Base-by-base conservation (phyloP, 1,140 invertebrate genomes). In the Pseudomyrmex cubaensis region DNA sequence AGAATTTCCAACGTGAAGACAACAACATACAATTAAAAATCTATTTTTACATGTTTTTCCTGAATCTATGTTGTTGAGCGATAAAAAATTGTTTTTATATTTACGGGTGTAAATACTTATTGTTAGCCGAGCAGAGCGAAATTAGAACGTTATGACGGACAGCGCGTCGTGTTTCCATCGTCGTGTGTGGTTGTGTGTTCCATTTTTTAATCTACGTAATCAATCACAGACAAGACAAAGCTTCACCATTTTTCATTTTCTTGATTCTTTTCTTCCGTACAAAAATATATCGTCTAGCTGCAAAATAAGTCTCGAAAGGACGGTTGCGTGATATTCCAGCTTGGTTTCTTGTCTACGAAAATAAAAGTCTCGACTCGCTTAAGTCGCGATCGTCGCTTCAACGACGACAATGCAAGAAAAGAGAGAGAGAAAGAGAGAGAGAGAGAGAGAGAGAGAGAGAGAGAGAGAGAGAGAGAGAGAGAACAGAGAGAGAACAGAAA, bases 271-370 rank as follows among this genome's bases (percentile, higher is more conserved):
- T 12, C 15, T 20, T 44, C 8, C 57, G 10, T 17, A n/a, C 15
- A 22, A 78, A 64, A 35, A 35, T 35, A 35, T 59, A 70, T 22
- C 15, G 13, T 22, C 9, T 13, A 69, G 25, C 17, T 44, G 50
- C 54, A 13, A 20, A 48, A 83, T 20, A 44, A 82, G 61, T 72
- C 73, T 78, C 59, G 72, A 59, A 74, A 57, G 48, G 52, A 25
- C 25, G 48, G 15, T 20, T 25, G 67, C 67, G 67, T 48, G 50
- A 70, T 15, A 56, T 83, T 56, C 72, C 85, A 62, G 77, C 62
- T 35, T 44, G 62, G 64, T 69, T 84, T 69, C 52, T 59, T 69
- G 82, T 80, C 63, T 57, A 87, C 82, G 59, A 82, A 86, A 86
- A 84, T 88, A 82, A 83, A 86, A 80, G 35, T 48, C 84, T 13